A percentile compares a stretch with the other conserved stretches of the same genome.
Conservation (phyloP, 92 coral and sea anemone genomes). For the Bergia puertoricense region DNA sequence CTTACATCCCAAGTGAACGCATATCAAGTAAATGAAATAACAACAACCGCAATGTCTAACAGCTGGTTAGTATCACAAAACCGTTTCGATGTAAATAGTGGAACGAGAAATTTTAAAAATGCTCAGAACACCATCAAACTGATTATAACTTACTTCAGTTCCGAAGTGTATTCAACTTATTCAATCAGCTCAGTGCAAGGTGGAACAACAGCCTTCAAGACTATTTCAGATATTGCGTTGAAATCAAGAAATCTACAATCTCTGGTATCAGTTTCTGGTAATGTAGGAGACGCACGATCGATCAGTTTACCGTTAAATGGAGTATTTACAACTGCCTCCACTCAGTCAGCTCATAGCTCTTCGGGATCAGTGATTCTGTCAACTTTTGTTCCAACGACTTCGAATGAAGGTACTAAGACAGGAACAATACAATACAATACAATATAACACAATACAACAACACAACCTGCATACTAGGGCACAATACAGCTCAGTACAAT, state of each 20-base stretch:
- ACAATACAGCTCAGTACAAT: no score
- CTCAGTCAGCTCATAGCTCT: not conserved
- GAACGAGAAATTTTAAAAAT: no score
- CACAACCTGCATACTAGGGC: no score
- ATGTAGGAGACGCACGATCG: not conserved
- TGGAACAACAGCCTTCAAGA: not conserved
- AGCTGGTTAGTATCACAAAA: no score
- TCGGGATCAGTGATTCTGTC: not conserved
- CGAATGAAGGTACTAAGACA: not conserved
- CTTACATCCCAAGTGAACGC: not conserved
- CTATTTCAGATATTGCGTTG: not conserved
- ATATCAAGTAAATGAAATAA: not conserved
- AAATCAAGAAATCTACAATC: not conserved
- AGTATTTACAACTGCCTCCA: not conserved
- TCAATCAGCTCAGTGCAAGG: no score
- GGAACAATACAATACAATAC: not conserved
- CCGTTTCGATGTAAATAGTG: no score
- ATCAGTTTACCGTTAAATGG: not conserved
- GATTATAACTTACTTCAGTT: no score
- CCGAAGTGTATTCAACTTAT: no score
- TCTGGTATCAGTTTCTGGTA: not conserved
- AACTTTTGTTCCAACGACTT: not conserved
- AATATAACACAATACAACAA: no score
- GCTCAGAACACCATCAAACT: no score
- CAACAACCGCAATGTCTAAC: no score